Evolutionary conservation across 2,888 invertebrate genomes (phyloP), one percentile per base, ranked within the genome.

Genomic region (Gibbula magus): DNA sequence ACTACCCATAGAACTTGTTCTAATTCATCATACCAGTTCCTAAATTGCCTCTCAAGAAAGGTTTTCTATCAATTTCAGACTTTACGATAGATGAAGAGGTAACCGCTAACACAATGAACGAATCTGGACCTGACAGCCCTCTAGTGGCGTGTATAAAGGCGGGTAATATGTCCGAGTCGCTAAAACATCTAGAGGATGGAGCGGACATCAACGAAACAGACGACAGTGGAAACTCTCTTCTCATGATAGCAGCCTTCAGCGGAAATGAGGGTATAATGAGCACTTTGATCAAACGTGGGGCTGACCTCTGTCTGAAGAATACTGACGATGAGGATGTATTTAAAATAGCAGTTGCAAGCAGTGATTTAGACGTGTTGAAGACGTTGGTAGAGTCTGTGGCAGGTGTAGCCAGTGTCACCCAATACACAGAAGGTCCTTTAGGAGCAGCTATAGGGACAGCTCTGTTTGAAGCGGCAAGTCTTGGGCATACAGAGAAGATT

Each of bases 161-260:
- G 4, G 61, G 61, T 22, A 61, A 61, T 22, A 22, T 61, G 10
- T 61, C 61, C 29, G 61, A 25, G 1, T 22, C 25, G 61, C n/a
- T 22, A 66, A 80, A 88, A 75, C 84, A 91, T 4, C 74, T 92
- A 13, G 85, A 89, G 52, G 82, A 83, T 51, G 89, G 89, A 29
- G 91, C 91, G 4, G 79, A 83, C 25, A 81, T 91, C 2, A 88
- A 92, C 75, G 85, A 84, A 67, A 86, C 88, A 51, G 92, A 91
- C 77, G 89, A 89, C 77, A 82, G 81, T 13, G 91, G 91, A 0
- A 84, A 88, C 67, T 90, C 88, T 1, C 86, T 91, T 5, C 81
- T 92, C 3, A 83, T 89, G 5, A 82, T 88, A n/a, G 92, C 92
- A 7, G 87, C 88, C 0, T 86, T 86, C 77, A 86, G 85, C 54